Conservation (phyloP, 2,113 vertebrate genomes). For the Hoplias malabaricus region DNA sequence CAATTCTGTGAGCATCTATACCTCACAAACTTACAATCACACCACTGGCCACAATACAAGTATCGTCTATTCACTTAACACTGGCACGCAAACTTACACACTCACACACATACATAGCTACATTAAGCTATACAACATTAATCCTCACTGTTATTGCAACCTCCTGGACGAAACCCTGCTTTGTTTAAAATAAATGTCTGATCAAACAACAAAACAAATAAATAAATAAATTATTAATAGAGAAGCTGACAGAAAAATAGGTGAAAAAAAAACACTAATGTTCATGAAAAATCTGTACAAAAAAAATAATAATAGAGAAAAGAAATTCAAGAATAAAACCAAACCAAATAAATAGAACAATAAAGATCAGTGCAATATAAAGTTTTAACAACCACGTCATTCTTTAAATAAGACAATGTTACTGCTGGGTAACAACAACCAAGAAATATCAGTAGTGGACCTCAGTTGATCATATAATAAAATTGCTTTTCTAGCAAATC, state of each 20-base stretch:
- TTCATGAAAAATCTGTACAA: constrained; percentile 71
- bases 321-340: background rate
- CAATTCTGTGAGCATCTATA: constrained; percentile 29
- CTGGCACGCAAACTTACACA: constrained; percentile 12
- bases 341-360: background rate
- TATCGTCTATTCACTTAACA: constrained; percentile 56
- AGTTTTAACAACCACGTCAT: background rate
- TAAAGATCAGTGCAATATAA: background rate
- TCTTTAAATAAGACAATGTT: background rate
- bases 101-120: constrained; percentile 30
- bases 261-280: constrained; percentile 70
- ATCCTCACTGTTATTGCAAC: background rate
- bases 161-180: background rate
- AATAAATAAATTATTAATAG: background rate
- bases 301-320: constrained; percentile 5
- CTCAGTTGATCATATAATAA: background rate
- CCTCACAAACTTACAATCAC: constrained; percentile 37
- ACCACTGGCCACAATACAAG: constrained; percentile 61
- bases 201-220: constrained; percentile 1
- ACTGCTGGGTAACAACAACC: too few species aligned
- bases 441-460: background rate
- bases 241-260: constrained; percentile 15
- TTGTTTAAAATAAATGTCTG: background rate
- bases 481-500: background rate
- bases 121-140: background rate